Percentiles rank a stretch among this genome's conserved stretches.
These are phyloP conservation scores for Hypolimnas misippus DNA, from an alignment of 2,888 invertebrate species.

Conservation along the genomic window DNA sequence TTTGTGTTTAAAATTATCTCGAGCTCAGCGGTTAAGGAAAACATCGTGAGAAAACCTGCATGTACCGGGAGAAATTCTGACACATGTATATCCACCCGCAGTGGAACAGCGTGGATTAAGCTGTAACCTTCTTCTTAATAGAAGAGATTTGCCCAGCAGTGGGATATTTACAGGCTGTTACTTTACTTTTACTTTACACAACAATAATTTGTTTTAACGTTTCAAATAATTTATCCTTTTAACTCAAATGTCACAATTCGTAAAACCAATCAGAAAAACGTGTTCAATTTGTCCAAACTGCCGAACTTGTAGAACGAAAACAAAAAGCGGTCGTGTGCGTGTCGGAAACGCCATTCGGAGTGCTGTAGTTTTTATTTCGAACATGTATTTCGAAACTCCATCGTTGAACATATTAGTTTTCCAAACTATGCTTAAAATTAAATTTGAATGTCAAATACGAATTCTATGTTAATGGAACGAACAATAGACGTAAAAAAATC, in stretches of 20 bases:
- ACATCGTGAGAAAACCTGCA: too few relatives aligned
- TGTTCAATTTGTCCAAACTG: slow-evolving; percentile 40
- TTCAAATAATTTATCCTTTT: slow-evolving; percentile 10
- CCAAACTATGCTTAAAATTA: neutral
- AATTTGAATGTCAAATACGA: neutral
- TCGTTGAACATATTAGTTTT: neutral
- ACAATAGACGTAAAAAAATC: neutral
- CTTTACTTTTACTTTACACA: too few relatives aligned
- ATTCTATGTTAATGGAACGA: neutral
- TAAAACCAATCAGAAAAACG: slow-evolving; percentile 39
- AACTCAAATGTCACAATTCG: slow-evolving; percentile 35
- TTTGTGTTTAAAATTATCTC: too few relatives aligned
- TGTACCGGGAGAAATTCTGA: too few relatives aligned
- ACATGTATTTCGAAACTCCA: neutral
- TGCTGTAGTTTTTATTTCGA: slow-evolving; percentile 4
- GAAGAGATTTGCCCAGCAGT: too few relatives aligned
- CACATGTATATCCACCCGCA: too few relatives aligned
- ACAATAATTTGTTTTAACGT: neutral
- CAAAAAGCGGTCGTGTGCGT: slow-evolving; percentile 27
- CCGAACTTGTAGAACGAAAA: slow-evolving; percentile 34
- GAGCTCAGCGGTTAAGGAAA: too few relatives aligned
- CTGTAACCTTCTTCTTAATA: too few relatives aligned
- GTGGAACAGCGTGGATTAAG: too few relatives aligned
- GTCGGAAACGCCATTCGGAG: slow-evolving; percentile 1
- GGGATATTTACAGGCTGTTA: too few relatives aligned